Evolutionary conservation across 1,140 invertebrate species (phyloP).

Genomic region (Trichoplusia ni): DNA sequence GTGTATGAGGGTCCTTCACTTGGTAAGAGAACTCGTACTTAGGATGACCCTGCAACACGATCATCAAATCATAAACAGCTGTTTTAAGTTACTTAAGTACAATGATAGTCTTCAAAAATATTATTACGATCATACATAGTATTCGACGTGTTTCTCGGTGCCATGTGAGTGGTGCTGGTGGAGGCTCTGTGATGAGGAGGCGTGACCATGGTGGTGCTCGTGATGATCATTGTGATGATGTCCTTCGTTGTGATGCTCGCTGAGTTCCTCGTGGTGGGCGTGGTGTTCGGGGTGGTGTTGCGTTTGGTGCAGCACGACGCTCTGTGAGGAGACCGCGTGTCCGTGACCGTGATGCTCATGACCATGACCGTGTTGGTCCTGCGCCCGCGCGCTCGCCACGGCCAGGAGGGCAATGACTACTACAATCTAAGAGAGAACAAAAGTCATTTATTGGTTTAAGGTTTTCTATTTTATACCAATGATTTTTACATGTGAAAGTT

Average conservation of each 20-base stretch:
- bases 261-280: not conserved
- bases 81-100: not conserved
- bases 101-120: not conserved
- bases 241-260: not conserved
- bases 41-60: slow-evolving; percentile 37
- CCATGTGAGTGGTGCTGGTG: too few relatives aligned
- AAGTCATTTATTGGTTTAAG: too few relatives aligned
- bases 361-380: too few relatives aligned
- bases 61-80: not conserved
- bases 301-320: slow-evolving; percentile 3
- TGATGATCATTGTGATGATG: not conserved
- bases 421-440: too few relatives aligned
- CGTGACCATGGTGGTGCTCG: not conserved
- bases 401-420: too few relatives aligned
- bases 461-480: too few relatives aligned
- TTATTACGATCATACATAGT: slow-evolving; percentile 27
- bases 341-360: slow-evolving; percentile 22
- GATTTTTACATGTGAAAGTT: too few relatives aligned
- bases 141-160: slow-evolving; percentile 34
- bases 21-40: slow-evolving; percentile 47
- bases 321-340: slow-evolving; percentile 12
- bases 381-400: too few relatives aligned
- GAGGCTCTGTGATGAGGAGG: too few relatives aligned
- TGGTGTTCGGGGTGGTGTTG: not conserved
- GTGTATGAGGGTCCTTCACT: slow-evolving; percentile 71